Percentiles rank a stretch among this genome's conserved stretches.
These are phyloP conservation scores for Achatina immaculata DNA, from an alignment of 1,140 invertebrate species.

Conservation along the genomic window DNA sequence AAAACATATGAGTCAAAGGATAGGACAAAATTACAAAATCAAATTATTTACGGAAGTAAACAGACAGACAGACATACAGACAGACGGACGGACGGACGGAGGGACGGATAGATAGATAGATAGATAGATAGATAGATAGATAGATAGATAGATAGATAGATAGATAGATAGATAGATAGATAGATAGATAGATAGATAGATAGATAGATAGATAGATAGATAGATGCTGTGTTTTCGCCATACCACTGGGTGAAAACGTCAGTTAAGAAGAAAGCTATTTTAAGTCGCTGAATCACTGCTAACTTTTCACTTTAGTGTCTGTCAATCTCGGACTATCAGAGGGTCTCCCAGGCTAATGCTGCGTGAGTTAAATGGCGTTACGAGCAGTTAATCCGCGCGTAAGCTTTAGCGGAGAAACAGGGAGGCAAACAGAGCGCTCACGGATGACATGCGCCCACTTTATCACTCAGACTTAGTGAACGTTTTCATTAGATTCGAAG, in stretches of 20 bases:
- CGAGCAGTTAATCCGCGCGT: not conserved
- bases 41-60: no score
- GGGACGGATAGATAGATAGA: not conserved
- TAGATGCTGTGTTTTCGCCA: no score
- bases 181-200: no score
- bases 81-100: not conserved
- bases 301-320: no score
- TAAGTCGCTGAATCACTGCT: no score
- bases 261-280: no score
- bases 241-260: no score
- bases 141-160: not conserved
- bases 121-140: conserved; percentile 3
- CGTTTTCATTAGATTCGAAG: not conserved
- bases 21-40: no score
- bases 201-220: no score
- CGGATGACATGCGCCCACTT: not conserved
- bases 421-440: not conserved
- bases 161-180: not conserved
- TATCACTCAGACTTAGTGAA: conserved; percentile 12
- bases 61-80: conserved; percentile 1
- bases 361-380: not conserved
- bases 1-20: no score
- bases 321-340: not conserved
- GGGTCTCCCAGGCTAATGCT: not conserved
- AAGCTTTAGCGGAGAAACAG: conserved; percentile 3